Evolutionary conservation across 92 coral and sea anemone species (phyloP).

Genomic region (Zoanthus solanderi): DNA sequence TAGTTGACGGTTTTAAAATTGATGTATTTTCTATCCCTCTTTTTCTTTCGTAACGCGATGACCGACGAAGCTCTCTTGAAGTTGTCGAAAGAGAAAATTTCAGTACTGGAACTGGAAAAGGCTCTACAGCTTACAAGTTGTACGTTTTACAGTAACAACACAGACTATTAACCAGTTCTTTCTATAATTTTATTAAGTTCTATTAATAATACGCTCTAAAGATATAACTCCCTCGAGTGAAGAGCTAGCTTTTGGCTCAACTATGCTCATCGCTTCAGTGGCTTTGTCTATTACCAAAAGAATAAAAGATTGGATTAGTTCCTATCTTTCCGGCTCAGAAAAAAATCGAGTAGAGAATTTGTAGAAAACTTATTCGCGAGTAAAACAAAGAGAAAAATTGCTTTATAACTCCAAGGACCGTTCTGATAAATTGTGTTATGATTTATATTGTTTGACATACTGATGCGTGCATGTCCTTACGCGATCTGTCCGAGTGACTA

Average conservation of each 20-base stretch:
- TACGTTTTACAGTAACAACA: neutral
- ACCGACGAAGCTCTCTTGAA: neutral
- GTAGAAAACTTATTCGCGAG: neutral
- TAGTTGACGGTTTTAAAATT: neutral
- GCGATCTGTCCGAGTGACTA: conserved; percentile 6
- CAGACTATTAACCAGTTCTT: neutral
- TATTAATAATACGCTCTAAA: neutral
- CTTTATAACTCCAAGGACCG: neutral
- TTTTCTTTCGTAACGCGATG: conserved; percentile 4
- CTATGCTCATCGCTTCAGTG: neutral
- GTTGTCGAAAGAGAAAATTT: conserved; percentile 30
- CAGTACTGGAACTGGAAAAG: neutral
- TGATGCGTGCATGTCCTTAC: conserved; percentile 1
- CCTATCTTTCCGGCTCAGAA: neutral
- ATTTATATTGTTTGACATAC: neutral
- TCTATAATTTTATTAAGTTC: neutral
- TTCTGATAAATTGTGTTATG: neutral
- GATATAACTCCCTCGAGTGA: conserved; percentile 30
- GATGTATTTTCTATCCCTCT: neutral
- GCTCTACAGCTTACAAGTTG: neutral
- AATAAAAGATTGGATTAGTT: neutral
- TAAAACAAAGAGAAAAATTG: neutral
- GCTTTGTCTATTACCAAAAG: neutral
- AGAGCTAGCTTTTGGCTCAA: neutral
- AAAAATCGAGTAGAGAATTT: neutral